Evolutionary conservation across 2,888 invertebrate species (phyloP), one percentile per base, ranked within the genome.

Genomic region (Drosophila anceps): DNA sequence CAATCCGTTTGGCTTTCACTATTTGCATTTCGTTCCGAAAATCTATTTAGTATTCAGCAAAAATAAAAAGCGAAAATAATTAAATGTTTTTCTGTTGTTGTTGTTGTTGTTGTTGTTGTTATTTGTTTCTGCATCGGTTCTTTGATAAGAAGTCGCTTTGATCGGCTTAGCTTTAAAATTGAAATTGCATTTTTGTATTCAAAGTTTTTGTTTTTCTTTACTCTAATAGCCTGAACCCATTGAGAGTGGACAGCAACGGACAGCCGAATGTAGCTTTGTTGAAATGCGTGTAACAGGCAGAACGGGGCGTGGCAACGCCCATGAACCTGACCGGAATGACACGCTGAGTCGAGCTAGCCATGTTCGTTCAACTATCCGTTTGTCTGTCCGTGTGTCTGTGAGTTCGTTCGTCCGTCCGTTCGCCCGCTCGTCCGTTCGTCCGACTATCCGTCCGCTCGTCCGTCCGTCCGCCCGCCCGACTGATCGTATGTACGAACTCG

Each of bases 1-100:
- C 54, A 39, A 54, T 54, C 15, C 29, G 39, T 39, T 39, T 54
- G 53, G n/a, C 24, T 35, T 53, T 53, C 50, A 18, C 27, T 41
- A 55, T 55, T 55, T 55, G 27, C 41, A 43, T 37, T 39, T 13
- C n/a, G 54, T 39, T 29, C 39, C n/a, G 15, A 54, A 24, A 10
- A 27, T 24, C 27, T 27, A 37, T 39, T 53, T 24, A 33, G 20
- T n/a, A 53, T 53, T 35, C 24, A 24, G 35, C 10, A 15, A 31
- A 18, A 50, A 33, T 4, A 46, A 27, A n/a, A 46, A 48, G 15
- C n/a, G 5, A n/a, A 24, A 15, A 31, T 33, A 33, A 20, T 48
- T 29, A 48, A 48, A 48, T 46, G 24, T 44, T 27, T n/a, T 29
- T 48, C n/a, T n/a, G 9, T n/a, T 10, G 27, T 5, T 46, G 15